Evolutionary conservation across 2,888 invertebrate species (phyloP), one percentile per base, ranked within the genome.

Genomic region (Caenorhabditis zanzibari): DNA sequence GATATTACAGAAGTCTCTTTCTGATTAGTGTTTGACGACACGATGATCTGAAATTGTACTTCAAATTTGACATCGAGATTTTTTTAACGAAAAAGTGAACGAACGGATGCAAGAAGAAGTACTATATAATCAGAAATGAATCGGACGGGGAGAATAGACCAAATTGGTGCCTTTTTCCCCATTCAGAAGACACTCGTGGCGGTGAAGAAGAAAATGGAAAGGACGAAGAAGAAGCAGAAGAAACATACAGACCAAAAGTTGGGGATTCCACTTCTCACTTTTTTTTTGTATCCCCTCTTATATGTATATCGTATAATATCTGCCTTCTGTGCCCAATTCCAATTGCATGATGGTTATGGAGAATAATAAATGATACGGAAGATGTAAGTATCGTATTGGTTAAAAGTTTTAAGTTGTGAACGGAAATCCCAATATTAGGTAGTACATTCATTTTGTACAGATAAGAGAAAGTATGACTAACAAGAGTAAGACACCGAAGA

Each of bases 111-210:
- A n/a, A 47, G 19, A n/a, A n/a, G 56, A 68, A 68, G 68, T 76
- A 63, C 79, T 63, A 64, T 79, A 79, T 79, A 79, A 79, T 79
- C 79, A 79, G 28, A 56, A 79, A 79, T 71, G 19, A 72, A 77
- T 77, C 64, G 76, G 64, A 58, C 24, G 35, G 24, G 32, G 56
- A 47, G 47, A 47, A 75, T 35, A 61, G 32, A 44, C 79, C 64
- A 79, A 79, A 79, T 79, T 79, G 71, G 79, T 71, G 79, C 79
- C 79, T 79, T 71, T 79, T 72, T 64, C 19, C 14, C 58, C n/a
- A 63, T 63, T 63, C 44, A 63, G 63, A 63, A 63, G 63, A 44
- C 63, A 63, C 63, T 63, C 63, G 41, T 63, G 44, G 44, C 14
- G 61, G 41, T 61, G 66, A 44, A 59, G 41, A 38, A 61, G n/a